Percentiles rank a stretch among this genome's conserved stretches.
phyloP scores from a whole-genome alignment of 1,140 invertebrate species.

The Pachypeltis micranthus region DNA sequence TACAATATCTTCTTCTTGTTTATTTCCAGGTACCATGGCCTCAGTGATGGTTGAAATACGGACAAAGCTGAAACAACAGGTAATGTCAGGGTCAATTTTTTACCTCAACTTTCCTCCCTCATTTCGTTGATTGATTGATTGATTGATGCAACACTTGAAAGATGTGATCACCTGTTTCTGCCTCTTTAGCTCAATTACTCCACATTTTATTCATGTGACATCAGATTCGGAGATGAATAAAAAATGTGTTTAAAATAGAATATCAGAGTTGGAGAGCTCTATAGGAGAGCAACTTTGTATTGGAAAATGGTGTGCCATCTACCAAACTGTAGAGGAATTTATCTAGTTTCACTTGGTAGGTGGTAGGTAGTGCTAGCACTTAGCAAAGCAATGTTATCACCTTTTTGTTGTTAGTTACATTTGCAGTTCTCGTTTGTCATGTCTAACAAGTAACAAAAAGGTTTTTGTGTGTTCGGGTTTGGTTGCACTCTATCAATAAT shows the following conservation, averaged over 20 bases:
- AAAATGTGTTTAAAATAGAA: not conserved
- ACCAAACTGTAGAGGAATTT: not conserved
- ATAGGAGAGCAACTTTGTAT: not conserved
- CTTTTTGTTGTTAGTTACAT: not conserved
- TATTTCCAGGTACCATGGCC: not conserved
- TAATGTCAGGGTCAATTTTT: not conserved
- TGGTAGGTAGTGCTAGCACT: not conserved
- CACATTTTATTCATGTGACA: not conserved
- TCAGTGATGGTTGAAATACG: not conserved
- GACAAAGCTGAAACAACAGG: not conserved
- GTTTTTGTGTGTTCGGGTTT: not conserved
- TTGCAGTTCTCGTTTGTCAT: not conserved
- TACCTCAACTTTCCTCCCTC: not conserved
- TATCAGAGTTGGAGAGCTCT: not conserved
- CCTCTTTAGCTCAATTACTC: not conserved
- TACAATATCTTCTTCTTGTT: not conserved
- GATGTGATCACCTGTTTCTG: not conserved
- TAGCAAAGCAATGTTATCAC: not conserved
- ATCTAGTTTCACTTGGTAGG: not conserved
- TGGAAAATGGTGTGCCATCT: no score
- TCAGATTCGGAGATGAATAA: not conserved
- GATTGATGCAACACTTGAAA: not conserved
- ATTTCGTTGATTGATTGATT: no score
- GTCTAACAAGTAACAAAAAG: not conserved
- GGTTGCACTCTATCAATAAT: not conserved